Evolutionary conservation across 2,888 invertebrate species (phyloP), one percentile per base, ranked within the genome.

Genomic region (Drosophila barbarae): DNA sequence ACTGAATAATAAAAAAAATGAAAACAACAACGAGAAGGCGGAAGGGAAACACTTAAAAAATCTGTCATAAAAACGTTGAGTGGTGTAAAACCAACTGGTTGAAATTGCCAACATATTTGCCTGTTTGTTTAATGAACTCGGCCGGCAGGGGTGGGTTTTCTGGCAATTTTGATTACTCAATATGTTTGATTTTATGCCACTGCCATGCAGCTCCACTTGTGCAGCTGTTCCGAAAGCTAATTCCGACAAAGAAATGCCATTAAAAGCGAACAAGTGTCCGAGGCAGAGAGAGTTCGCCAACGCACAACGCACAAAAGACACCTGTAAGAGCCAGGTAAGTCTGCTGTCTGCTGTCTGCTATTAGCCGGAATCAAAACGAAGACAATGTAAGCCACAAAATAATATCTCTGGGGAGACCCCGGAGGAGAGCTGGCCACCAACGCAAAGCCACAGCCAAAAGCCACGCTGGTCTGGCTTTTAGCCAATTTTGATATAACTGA

Each of bases 401-500:
- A 41, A 73, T 44, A 77, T 80, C 85, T 77, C 81, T 71, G 66
- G 77, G 77, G 80, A 71, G 70, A 47, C 23, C 51, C 51, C 61
- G 23, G 15, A 50, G 21, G 21, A 21, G 21, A 61, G 57, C 70
- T 73, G 71, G 72, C 84, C 84, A 67, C 82, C 84, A 72, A 85
- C 80, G 85, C 85, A 77, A 80, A 41, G 41, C 41, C 23, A 7
- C 23, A 23, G 23, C 23, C 23, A 23, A 23, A 23, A 23, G 23
- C 23, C 23, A 23, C 23, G 46, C 46, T 46, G 46, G 30, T 30
- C 46, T 61, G 42, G 42, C 42, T 42, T 83, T 78, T 85, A 85
- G 81, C 85, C 83, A 82, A 85, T 79, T 83, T 83, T 85, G 86
- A 84, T 82, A 84, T 87, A 86, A 80, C 86, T 86, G 87, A 87